Conservation (phyloP, 2,113 vertebrate genomes). For the Bagarius yarrelli region DNA sequence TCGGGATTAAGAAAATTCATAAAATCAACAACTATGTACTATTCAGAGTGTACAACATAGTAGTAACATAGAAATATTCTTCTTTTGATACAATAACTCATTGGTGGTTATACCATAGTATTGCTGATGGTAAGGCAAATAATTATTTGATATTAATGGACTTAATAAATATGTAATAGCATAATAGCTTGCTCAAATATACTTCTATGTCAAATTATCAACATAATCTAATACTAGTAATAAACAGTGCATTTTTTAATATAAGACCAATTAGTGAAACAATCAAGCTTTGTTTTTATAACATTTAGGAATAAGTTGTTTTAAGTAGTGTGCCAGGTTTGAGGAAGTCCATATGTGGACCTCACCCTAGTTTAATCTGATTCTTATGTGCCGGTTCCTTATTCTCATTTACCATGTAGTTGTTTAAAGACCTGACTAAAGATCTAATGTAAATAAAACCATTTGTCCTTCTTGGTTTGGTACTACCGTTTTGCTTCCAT, state of each 20-base stretch:
- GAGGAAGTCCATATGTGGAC: conserved; percentile 4
- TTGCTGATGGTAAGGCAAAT: no score
- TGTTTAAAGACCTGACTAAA: background rate
- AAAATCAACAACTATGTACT: background rate
- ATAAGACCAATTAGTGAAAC: background rate
- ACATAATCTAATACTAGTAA: background rate
- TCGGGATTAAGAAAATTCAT: background rate
- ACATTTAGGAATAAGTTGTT: background rate
- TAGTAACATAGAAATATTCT: background rate
- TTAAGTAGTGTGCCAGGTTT: background rate
- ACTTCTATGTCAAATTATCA: background rate
- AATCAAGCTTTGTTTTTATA: background rate
- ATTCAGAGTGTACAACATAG: no score
- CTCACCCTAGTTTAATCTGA: conserved; percentile 4
- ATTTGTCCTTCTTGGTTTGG: background rate
- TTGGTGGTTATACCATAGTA: background rate
- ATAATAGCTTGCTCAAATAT: background rate
- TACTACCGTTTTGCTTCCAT: background rate
- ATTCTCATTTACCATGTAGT: conserved; percentile 14
- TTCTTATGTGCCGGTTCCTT: background rate
- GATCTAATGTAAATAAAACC: background rate
- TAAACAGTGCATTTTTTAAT: background rate
- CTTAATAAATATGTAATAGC: background rate
- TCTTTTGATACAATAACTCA: background rate
- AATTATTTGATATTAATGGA: background rate